Base-by-base conservation (phyloP, 1,140 invertebrate genomes). In the Lepidurus couesii region DNA sequence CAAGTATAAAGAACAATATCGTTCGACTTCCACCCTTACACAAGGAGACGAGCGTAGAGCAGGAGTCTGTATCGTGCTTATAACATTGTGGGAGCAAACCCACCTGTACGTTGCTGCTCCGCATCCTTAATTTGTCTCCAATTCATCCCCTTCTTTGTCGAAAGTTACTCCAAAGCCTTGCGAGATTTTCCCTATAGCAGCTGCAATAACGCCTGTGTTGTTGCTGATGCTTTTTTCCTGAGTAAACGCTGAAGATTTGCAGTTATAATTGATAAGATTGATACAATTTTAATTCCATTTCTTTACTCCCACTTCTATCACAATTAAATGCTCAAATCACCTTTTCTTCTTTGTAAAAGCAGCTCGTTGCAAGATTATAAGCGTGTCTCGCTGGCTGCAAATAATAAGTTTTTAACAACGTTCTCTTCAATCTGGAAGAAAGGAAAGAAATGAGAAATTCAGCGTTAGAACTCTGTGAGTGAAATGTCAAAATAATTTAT, bases 281-380 rank as follows among this genome's bases (percentile, higher is more conserved):
- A 65, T 65, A 65, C 0, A 21, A n/a, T 65, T 21, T 65, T 21
- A 7, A 7, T 13, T 65, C 21, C 8, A 65, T 65, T 65, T 65
- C 21, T 65, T 21, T 11, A n/a, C 53, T 4, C 16, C 21, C 21
- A 65, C 21, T 65, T 13, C 53, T 13, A 21, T 16, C 53, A 65
- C 53, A 65, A 65, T n/a, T 21, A n/a, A 65, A 65, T n/a, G 21
- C 53, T 65, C 53, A 65, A 65, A 65, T 65, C 53, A 65, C 53
- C 53, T 65, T 65, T 65, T 65, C n/a, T 16, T 65, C 21, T 65
- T 65, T 65, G 53, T n/a, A 65, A 65, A 21, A 65, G 53, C 53
- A 65, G 53, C 53, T 65, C 6, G 6, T 65, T 65, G 16, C 9
- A 47, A 65, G n/a, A 1, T 65, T 65, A 65, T 13, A 65, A 65